Percentiles rank a stretch among this genome's conserved stretches.
These are phyloP conservation scores for Chionodraco myersi DNA, from an alignment of 2,113 vertebrate species.

Conservation along the genomic window DNA sequence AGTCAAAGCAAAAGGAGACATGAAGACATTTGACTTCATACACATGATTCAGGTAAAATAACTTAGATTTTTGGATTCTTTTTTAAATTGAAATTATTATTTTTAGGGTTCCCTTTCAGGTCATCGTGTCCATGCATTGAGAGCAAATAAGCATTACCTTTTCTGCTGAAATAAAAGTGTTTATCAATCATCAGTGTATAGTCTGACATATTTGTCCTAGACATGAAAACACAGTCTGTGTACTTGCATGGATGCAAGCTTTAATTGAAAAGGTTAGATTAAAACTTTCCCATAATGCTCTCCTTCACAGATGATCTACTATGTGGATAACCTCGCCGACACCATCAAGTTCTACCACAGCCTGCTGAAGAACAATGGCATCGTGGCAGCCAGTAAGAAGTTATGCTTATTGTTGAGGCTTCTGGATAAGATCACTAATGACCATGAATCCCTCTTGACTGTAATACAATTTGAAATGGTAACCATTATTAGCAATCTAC, in stretches of 20 bases:
- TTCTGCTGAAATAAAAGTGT: too few species aligned
- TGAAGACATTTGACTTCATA: slow-evolving; percentile 90
- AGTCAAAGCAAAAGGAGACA: slow-evolving; percentile 77
- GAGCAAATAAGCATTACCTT: too few species aligned
- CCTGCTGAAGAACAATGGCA: slow-evolving; percentile 77
- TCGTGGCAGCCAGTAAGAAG: slow-evolving; percentile 78
- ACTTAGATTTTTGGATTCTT: neutral
- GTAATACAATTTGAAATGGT: neutral
- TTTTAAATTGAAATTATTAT: neutral
- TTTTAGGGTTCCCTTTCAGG: too few species aligned
- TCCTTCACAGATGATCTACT: slow-evolving; percentile 83
- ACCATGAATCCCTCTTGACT: too few species aligned
- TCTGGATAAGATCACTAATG: neutral
- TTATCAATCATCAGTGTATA: too few species aligned
- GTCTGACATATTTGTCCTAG: too few species aligned
- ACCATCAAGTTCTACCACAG: slow-evolving; percentile 85
- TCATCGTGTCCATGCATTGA: too few species aligned
- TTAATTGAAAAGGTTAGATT: neutral
- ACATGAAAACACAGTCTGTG: too few species aligned
- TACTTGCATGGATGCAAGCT: neutral
- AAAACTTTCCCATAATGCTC: neutral
- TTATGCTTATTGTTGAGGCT: neutral
- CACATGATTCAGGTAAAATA: slow-evolving; percentile 91
- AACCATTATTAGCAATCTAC: neutral
- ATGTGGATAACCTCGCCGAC: slow-evolving; percentile 74